Evolutionary conservation across 2,888 invertebrate genomes (phyloP), one percentile per base, ranked within the genome.

Genomic region (Cyaniris semiargus): DNA sequence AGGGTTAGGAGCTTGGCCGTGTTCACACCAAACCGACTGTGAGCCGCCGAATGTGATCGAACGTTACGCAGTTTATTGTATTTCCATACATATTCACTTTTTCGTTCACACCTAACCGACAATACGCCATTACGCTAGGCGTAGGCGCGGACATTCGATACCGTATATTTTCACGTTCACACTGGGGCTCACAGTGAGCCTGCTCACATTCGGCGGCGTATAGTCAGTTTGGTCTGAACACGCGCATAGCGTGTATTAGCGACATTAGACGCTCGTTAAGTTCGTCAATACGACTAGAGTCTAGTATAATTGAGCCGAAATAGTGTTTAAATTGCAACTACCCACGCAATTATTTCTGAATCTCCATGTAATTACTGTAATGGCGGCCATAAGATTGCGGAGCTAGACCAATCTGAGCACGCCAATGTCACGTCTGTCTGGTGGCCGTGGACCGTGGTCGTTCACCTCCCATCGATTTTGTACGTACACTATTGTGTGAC

Each of bases 381-480:
- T 66, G 66, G 66, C 66, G 23, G 66, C 27, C 27, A 27, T 66
- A 31, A 31, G 66, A 66, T 66, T 66, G 60, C 60, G 60, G 13
- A 60, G 60, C 13, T 13, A 23, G 27, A 27, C 66, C 15, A 31
- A 18, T 60, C 60, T 23, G 10, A 31, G 66, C 66, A 66, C 27
- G 27, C 15, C 66, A 66, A 66, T 23, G 60, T 23, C 66, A 66
- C 60, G 66, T 66, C 66, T 66, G 66, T 27, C 66, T 27, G 66
- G 66, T 60, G 38, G 27, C 48, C 48, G 74, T 48, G 44, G 72
- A n/a, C 56, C 13, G 56, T 21, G 76, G 66, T 38, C 76, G 76
- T 76, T 76, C 44, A 66, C 76, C 76, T 76, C 44, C 44, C 70
- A 76, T 76, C 70, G 76, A 76, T 76, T 70, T 66, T 18, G 53